Evolutionary conservation across 2,797 vertebrate species (phyloP).

Genomic region (Pachyuromys duprasi): DNA sequence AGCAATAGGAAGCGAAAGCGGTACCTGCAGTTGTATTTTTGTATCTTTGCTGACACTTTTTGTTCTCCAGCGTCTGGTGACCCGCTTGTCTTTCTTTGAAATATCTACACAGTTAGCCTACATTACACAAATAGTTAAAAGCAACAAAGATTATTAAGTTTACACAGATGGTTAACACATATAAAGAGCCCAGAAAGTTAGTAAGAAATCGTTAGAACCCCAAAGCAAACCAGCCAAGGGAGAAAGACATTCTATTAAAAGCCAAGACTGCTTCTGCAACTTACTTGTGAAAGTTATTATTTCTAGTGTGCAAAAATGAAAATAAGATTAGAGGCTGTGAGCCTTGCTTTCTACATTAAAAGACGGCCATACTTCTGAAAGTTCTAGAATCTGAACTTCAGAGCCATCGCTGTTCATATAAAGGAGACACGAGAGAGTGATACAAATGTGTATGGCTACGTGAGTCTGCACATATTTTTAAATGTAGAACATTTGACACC

Average conservation of each 20-base stretch:
- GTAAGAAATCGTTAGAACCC: constrained; percentile 81
- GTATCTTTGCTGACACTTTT: constrained; percentile 99
- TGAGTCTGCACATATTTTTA: constrained; percentile 55
- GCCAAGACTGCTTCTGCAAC: not conserved
- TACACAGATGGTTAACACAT: constrained; percentile 82
- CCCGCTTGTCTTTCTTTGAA: constrained; percentile 99
- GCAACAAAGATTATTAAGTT: constrained; percentile 90
- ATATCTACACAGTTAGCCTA: constrained; percentile 99
- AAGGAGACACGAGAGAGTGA: constrained; percentile 32
- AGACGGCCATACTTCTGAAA: constrained; percentile 42
- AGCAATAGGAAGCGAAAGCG: constrained; percentile 67
- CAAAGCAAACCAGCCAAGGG: constrained; percentile 71
- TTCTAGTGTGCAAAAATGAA: constrained; percentile 54
- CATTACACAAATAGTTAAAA: constrained; percentile 91
- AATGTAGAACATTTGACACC: constrained; percentile 30
- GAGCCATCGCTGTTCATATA: constrained; percentile 24
- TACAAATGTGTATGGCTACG: not conserved
- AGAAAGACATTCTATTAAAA: constrained; percentile 41
- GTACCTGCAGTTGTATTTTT: constrained; percentile 99
- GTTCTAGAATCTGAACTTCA: constrained; percentile 26
- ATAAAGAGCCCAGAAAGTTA: constrained; percentile 85
- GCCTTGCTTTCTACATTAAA: constrained; percentile 6
- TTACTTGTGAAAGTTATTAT: constrained; percentile 13
- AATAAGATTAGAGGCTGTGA: not conserved
- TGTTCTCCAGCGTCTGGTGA: constrained; percentile 99